Evolutionary conservation across 2,797 vertebrate species (phyloP).

Genomic region (Prunella strophiata): DNA sequence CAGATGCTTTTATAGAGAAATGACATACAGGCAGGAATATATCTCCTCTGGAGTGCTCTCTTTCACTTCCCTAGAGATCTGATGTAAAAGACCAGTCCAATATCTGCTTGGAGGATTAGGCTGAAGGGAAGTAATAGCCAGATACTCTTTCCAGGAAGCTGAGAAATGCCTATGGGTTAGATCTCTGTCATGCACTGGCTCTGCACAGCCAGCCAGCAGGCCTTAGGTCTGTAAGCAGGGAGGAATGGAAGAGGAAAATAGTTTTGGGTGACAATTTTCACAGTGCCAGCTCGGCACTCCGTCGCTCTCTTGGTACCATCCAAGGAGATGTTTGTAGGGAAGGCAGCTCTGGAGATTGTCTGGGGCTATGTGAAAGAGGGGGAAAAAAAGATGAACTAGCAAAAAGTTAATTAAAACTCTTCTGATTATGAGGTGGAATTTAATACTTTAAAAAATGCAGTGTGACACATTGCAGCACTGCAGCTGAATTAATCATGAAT

Average conservation of each 20-base stretch:
- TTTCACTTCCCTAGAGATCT: background rate
- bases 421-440: conserved; percentile 74
- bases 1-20: background rate
- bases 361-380: background rate
- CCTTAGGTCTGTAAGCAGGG: background rate
- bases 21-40: background rate
- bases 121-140: background rate
- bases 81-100: background rate
- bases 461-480: conserved; percentile 68
- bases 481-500: conserved; percentile 79
- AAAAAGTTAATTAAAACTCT: conserved; percentile 78
- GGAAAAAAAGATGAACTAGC: conserved; percentile 60
- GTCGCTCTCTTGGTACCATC: background rate
- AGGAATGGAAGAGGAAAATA: background rate
- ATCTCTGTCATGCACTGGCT: background rate
- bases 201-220: background rate
- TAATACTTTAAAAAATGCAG: conserved; percentile 76
- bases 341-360: conserved; percentile 59
- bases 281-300: background rate
- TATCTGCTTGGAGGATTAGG: background rate
- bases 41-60: background rate
- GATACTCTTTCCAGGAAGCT: background rate
- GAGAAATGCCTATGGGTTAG: background rate
- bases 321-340: background rate
- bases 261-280: background rate